Conservation (phyloP, 2,113 vertebrate species). For the Aramus guarauna region DNA sequence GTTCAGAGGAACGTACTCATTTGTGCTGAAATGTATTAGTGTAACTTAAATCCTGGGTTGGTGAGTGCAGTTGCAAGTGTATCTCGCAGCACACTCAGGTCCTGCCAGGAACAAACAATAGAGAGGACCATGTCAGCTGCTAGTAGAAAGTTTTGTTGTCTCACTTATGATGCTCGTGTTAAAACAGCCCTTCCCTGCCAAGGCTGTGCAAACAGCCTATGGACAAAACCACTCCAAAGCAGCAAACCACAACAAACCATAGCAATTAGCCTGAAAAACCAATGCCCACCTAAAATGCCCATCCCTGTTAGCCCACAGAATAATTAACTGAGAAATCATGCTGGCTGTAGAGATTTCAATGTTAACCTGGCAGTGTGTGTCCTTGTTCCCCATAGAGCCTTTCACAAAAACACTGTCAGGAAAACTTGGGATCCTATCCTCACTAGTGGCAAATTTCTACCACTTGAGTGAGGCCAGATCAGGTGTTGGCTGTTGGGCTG, state of each 20-base stretch:
- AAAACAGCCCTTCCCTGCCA: not conserved
- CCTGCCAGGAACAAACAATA: not conserved
- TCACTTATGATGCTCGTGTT: not conserved
- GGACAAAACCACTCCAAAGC: not conserved
- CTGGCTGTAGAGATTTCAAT: not conserved
- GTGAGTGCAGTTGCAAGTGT: not conserved
- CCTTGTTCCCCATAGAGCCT: not conserved
- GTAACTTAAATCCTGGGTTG: not conserved
- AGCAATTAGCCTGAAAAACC: not conserved
- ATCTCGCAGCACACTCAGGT: not conserved
- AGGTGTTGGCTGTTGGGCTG: not conserved
- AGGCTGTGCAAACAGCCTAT: not conserved
- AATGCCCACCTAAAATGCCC: not conserved
- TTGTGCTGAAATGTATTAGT: not conserved
- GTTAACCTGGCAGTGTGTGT: accelerated
- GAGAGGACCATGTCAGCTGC: not conserved
- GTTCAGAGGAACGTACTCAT: not conserved
- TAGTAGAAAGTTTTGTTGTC: not conserved
- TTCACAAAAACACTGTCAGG: not conserved
- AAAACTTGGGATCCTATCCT: not conserved
- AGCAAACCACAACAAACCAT: not conserved
- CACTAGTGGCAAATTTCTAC: not conserved
- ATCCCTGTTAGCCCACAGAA: not conserved
- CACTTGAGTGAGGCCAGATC: not conserved
- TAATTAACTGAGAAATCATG: not conserved